Evolutionary conservation across 2,888 invertebrate genomes (phyloP).

Genomic region (Cerastoderma edule): DNA sequence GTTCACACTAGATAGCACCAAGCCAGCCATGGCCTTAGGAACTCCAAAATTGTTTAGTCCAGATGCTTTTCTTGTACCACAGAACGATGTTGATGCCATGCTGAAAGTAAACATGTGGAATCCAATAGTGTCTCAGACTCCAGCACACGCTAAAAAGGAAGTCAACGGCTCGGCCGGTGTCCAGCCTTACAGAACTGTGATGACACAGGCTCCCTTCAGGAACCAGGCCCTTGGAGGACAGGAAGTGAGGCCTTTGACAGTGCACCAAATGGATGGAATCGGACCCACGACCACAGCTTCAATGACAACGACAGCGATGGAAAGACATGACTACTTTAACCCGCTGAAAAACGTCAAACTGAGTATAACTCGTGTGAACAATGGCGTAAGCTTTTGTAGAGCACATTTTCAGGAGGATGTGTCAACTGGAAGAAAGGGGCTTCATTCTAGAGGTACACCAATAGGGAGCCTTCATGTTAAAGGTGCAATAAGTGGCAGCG

Average conservation of each 20-base stretch:
- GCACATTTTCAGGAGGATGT: conserved; percentile 36
- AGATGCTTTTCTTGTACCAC: conserved; percentile 29
- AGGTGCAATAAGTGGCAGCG: background rate
- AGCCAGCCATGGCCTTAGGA: background rate
- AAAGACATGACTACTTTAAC: conserved; percentile 46
- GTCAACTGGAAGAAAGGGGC: conserved; percentile 13
- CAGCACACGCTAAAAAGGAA: conserved; percentile 7
- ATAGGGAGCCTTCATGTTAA: background rate
- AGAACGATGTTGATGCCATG: conserved; percentile 49
- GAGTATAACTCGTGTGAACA: conserved; percentile 52
- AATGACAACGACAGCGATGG: conserved; percentile 9
- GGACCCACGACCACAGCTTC: background rate
- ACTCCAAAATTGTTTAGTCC: conserved; percentile 30
- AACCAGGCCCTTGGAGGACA: conserved; percentile 6
- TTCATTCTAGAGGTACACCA: conserved; percentile 1
- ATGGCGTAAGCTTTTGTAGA: conserved; percentile 58
- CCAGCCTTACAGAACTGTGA: conserved; percentile 37
- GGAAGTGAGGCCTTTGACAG: conserved; percentile 13
- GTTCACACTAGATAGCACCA: background rate
- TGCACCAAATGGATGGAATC: conserved; percentile 1
- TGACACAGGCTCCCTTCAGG: conserved; percentile 43
- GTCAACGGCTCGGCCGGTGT: background rate
- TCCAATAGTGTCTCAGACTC: conserved; percentile 45
- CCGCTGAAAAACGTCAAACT: conserved; percentile 45
- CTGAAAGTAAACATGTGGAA: conserved; percentile 57